A percentile compares a stretch with the other conserved stretches of the same genome.
phyloP scores from a whole-genome alignment of 2,888 invertebrate genomes.

The Eretmocerus hayati region DNA sequence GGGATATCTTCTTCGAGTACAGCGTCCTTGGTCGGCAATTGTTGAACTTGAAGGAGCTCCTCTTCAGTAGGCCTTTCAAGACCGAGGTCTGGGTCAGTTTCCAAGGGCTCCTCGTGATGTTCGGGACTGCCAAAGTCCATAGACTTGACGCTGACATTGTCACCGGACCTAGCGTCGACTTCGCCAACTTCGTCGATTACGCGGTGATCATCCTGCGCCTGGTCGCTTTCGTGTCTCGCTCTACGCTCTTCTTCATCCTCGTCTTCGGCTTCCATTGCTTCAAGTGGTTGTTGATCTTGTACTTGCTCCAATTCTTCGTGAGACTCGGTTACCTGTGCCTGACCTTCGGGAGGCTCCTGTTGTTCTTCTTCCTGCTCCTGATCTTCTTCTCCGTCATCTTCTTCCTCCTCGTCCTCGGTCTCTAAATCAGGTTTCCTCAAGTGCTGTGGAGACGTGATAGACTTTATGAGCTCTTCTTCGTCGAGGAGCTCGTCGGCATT shows the following conservation, averaged over 20 bases:
- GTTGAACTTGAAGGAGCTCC: no score
- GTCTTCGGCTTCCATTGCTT: slow-evolving; percentile 36
- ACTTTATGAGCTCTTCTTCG: slow-evolving; percentile 1
- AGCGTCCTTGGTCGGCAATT: no score
- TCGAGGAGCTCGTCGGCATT: not conserved
- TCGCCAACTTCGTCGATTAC: not conserved
- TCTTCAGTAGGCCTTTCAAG: slow-evolving; percentile 25
- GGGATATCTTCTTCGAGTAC: slow-evolving; percentile 25
- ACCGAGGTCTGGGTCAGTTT: slow-evolving; percentile 18
- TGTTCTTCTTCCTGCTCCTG: slow-evolving; percentile 40
- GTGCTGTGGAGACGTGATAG: not conserved
- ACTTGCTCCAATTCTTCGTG: slow-evolving; percentile 37
- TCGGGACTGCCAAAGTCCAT: slow-evolving; percentile 6
- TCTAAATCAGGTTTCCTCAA: not conserved
- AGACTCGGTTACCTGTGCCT: no score
- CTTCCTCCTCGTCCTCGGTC: slow-evolving; percentile 37
- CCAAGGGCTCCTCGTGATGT: not conserved
- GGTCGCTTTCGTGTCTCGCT: not conserved
- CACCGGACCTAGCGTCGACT: not conserved
- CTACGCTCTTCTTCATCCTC: slow-evolving; percentile 18
- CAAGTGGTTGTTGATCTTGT: slow-evolving; percentile 44
- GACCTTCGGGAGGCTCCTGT: slow-evolving; percentile 45
- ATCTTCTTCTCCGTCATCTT: slow-evolving; percentile 47
- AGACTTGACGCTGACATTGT: slow-evolving; percentile 2
- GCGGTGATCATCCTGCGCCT: no score